Evolutionary conservation across 2,888 invertebrate species (phyloP), one percentile per base, ranked within the genome.

Genomic region (Digitonthophagus gazella): DNA sequence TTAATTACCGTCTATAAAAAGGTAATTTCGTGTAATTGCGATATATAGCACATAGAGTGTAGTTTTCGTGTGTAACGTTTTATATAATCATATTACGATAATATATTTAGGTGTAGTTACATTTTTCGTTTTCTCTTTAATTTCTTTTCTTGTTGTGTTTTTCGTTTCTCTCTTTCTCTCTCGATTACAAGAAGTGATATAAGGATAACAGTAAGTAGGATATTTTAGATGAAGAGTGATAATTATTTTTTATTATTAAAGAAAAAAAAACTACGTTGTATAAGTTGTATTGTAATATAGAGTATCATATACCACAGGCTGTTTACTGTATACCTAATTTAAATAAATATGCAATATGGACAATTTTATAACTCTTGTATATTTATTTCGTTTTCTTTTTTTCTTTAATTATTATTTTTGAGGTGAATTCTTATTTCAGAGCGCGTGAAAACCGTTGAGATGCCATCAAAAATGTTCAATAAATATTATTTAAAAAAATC

Each of bases 281-380:
- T 73, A 68, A 71, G 74, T 72, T 74, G 74, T 75, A 75, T 75
- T 74, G 73, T 75, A 73, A 72, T 73, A 73, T 74, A 72, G 69
- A 71, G 72, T 73, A 74, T 72, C 70, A 70, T 72, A 75, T 78
- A 77, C 76, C 76, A 77, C 78, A 77, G 77, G 77, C 77, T 78
- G 77, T 78, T 78, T 78, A 76, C 73, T 78, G 77, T 78, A 78
- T 78, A 77, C 77, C 75, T 78, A 76, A 78, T 78, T 78, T 78
- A 76, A 78, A 78, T 78, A 78, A 78, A 78, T 76, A 78, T 76
- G 77, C 78, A 78, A 78, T 78, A 78, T 76, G 77, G 77, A 74
- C 76, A 78, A 77, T 70, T 70, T 70, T 70, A 70, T 70, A 70
- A 70, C 61, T 70, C 70, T 70, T 67, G 70, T 70, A 70, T 67